A percentile compares a stretch with the other conserved stretches of the same genome.
These are phyloP conservation scores for Alsophila aescularia DNA, from an alignment of 2,888 invertebrate species.

Conservation along the genomic window DNA sequence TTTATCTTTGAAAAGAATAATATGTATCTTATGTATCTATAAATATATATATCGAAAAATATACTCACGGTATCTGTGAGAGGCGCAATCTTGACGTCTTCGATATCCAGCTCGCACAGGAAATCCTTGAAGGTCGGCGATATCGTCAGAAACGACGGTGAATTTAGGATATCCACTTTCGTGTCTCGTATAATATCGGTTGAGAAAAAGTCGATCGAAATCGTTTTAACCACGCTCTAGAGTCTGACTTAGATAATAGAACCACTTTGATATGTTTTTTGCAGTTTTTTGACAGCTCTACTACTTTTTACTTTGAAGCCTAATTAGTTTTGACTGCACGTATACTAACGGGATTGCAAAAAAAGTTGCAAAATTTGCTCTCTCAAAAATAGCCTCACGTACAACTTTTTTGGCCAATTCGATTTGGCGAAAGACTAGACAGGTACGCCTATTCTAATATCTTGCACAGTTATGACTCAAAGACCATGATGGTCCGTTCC, in stretches of 20 bases:
- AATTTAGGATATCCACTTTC: constrained; percentile 68
- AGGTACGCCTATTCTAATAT: constrained; percentile 31
- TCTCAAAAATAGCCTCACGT: constrained; percentile 5
- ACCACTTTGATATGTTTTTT: neutral
- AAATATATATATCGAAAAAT: too few relatives aligned
- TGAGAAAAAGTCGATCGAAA: neutral
- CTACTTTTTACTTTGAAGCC: neutral
- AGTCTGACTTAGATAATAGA: neutral
- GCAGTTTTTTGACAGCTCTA: neutral
- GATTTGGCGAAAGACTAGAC: constrained; percentile 22
- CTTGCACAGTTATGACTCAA: constrained; percentile 46
- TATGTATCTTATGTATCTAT: too few relatives aligned
- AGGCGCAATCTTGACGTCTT: constrained; percentile 75
- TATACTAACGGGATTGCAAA: constrained; percentile 1
- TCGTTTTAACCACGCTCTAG: neutral
- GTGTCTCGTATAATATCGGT: constrained; percentile 10
- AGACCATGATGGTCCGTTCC: constrained; percentile 9
- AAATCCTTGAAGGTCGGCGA: constrained; percentile 62
- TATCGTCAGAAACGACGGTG: constrained; percentile 58
- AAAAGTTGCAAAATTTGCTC: constrained; percentile 4
- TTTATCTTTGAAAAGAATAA: too few relatives aligned
- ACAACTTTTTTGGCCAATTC: constrained; percentile 8
- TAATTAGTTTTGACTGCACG: constrained; percentile 18
- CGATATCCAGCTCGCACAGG: constrained; percentile 63
- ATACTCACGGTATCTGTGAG: constrained; percentile 71